These are phyloP conservation scores for Harpegnathos saltator DNA, from an alignment of 1,140 invertebrate genomes.

Conservation along the genomic window DNA sequence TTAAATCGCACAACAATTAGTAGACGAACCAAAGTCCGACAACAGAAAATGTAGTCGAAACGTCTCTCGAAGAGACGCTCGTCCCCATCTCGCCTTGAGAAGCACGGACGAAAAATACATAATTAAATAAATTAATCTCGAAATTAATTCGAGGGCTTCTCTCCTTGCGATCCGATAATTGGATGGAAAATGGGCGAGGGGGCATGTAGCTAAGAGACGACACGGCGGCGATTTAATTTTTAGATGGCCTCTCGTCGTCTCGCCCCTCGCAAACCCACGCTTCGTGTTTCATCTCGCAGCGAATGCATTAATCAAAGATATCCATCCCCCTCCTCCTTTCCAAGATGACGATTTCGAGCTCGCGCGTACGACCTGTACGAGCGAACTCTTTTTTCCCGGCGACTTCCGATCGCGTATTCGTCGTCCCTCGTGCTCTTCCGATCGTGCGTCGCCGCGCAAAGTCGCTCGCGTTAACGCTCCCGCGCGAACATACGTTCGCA, in stretches of 20 bases:
- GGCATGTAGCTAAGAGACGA: background rate
- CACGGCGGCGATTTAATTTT: conserved; percentile 21
- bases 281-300: background rate
- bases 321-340: no score
- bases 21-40: no score
- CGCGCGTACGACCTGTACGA: background rate
- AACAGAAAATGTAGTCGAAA: no score
- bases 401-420: background rate
- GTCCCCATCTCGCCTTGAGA: background rate
- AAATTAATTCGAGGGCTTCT: background rate
- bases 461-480: background rate
- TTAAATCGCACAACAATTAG: no score
- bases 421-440: background rate
- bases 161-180: background rate
- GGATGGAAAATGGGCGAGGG: background rate
- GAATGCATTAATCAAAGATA: no score
- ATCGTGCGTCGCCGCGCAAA: background rate
- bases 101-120: background rate
- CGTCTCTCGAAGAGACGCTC: background rate
- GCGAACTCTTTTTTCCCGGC: background rate
- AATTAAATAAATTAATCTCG: background rate
- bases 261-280: background rate
- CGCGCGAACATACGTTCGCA: background rate
- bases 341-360: background rate
- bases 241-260: background rate